Evolutionary conservation across 53 echinoderm and acorn worm species (phyloP).

Genomic region (Patiria pectinifera): DNA sequence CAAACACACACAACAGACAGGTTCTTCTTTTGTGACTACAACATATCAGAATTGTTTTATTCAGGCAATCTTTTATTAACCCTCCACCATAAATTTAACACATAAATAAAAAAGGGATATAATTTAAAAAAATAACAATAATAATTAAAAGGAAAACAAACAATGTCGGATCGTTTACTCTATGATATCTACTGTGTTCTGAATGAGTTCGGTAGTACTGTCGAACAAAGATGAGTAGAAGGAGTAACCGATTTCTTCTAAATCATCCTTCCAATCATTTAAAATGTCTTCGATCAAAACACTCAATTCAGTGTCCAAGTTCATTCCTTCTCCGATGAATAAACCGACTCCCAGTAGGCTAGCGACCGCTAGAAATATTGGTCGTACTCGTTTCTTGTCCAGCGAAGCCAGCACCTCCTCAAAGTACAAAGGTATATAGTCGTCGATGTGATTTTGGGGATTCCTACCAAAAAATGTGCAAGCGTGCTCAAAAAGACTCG

Average conservation of each 20-base stretch:
- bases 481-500: slow-evolving; percentile 26
- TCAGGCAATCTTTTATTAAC: neutral
- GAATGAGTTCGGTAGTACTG: slow-evolving; percentile 4
- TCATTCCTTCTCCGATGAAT: neutral
- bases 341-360: neutral
- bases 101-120: neutral
- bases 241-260: neutral
- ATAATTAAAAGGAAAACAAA: too few relatives aligned
- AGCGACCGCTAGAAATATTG: neutral
- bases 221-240: neutral
- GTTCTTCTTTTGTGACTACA: neutral
- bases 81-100: neutral
- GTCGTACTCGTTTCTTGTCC: too few relatives aligned
- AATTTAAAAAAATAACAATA: neutral
- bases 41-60: neutral
- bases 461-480: slow-evolving; percentile 34
- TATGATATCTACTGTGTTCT: too few relatives aligned
- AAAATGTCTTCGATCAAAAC: slow-evolving; percentile 10
- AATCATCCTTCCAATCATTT: neutral
- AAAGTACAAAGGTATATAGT: too few relatives aligned
- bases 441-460: too few relatives aligned
- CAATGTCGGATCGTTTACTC: neutral
- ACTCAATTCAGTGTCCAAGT: slow-evolving; percentile 1
- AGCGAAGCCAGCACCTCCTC: too few relatives aligned
- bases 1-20: too few relatives aligned